Evolutionary conservation across 2,888 invertebrate genomes (phyloP), one percentile per base, ranked within the genome.

Genomic region (Tachina grossa): DNA sequence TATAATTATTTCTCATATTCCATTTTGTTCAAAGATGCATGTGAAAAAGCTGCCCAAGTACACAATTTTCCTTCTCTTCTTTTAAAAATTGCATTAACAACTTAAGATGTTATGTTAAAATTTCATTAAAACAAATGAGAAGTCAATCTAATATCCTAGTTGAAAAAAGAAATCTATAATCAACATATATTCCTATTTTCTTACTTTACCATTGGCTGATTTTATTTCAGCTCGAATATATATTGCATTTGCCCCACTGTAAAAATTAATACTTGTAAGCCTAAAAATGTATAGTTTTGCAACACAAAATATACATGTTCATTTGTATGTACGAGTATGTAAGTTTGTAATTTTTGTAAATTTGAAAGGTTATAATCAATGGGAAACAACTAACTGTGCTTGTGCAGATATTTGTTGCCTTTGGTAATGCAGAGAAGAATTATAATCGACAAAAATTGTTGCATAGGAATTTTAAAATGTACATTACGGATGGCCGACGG

Each of bases 371-470:
- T 77, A 59, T 53, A 77, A 83, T 66, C 76, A 72, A 72, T 51
- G 77, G 57, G 14, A 53, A 45, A 66, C 51, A 78, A 66, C 51
- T 53, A 45, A 9, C 19, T 59, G 39, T 77, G 11, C 61, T 16
- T 81, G 55, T 85, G 72, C 47, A 49, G 66, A 75, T 61, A 61
- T 82, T 71, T 78, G 78, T 82, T 69, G 85, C 83, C 83, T 72
- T 66, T 14, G 79, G 85, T 72, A 74, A 85, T 83, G 85, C 85
- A 85, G 85, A 11, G 59, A 72, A 76, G 79, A 79, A 85, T 77
- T 72, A 68, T 83, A 85, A 83, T 85, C 76, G 83, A 80, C 79
- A 76, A 72, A 82, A 85, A 83, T 85, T 85, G 83, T 85, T 85
- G 85, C 85, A 83, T 65, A 69, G 75, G 79, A 79, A 80, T 85